phyloP scores from a whole-genome alignment of 2,888 invertebrate species.

The Volucella inanis region DNA sequence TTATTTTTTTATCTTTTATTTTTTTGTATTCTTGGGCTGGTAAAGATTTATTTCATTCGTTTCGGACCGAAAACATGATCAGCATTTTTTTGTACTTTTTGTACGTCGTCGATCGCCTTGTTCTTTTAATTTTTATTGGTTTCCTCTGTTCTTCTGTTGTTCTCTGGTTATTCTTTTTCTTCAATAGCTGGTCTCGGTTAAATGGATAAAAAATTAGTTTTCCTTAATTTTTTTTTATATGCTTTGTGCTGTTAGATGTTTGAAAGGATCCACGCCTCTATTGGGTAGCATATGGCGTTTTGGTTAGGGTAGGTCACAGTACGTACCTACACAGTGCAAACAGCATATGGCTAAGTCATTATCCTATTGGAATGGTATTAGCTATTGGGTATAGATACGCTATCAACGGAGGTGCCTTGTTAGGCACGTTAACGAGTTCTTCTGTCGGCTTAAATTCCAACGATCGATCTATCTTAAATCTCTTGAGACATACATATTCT shows the following conservation, averaged over 20 bases:
- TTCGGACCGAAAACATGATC: slow-evolving; percentile 68
- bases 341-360: slow-evolving; percentile 63
- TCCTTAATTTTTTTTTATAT: slow-evolving; percentile 33
- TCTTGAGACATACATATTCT: slow-evolving; percentile 43
- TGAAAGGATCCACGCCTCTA: slow-evolving; percentile 69
- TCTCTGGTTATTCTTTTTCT: not conserved
- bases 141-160: slow-evolving; percentile 65
- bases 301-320: slow-evolving; percentile 67
- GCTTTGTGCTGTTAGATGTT: not conserved
- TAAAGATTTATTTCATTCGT: slow-evolving; percentile 73
- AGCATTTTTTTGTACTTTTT: slow-evolving; percentile 48
- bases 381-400: slow-evolving; percentile 30
- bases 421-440: slow-evolving; percentile 70
- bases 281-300: slow-evolving; percentile 69
- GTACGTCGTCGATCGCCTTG: slow-evolving; percentile 14
- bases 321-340: too few relatives aligned
- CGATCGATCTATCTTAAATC: slow-evolving; percentile 67
- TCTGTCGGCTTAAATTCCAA: slow-evolving; percentile 52
- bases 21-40: not conserved
- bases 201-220: slow-evolving; percentile 73
- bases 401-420: slow-evolving; percentile 73
- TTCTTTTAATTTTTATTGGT: slow-evolving; percentile 72
- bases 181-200: slow-evolving; percentile 57
- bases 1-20: not conserved
- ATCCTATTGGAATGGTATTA: slow-evolving; percentile 73